These are phyloP conservation scores for Mycalesis mineus DNA, from an alignment of 2,888 invertebrate genomes.

Conservation along the genomic window DNA sequence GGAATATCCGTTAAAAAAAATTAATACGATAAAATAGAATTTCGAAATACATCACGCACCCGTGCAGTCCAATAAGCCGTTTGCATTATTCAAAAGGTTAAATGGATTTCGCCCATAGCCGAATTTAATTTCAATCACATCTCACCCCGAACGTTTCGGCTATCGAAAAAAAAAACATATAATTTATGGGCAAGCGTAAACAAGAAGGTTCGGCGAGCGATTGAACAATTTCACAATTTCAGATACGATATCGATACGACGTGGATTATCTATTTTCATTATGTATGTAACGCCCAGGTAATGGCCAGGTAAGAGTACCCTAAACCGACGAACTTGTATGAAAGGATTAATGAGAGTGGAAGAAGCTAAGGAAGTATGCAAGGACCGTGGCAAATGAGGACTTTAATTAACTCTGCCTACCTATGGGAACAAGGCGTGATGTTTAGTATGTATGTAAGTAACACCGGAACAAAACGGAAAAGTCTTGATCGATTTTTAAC, in stretches of 20 bases:
- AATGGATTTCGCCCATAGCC: conserved; percentile 57
- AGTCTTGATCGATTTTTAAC: too few species aligned
- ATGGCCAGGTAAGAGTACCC: too few species aligned
- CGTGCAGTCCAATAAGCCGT: conserved; percentile 57
- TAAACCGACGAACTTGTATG: too few species aligned
- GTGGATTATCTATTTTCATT: too few species aligned
- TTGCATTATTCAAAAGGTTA: conserved; percentile 71
- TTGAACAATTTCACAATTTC: background rate
- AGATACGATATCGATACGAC: background rate
- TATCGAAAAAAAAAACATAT: conserved; percentile 48
- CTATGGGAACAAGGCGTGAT: too few species aligned
- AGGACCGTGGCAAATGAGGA: too few species aligned
- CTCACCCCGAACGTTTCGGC: conserved; percentile 44
- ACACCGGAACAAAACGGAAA: too few species aligned
- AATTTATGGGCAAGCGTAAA: conserved; percentile 7
- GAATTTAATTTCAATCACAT: conserved; percentile 66
- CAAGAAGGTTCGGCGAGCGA: conserved; percentile 6
- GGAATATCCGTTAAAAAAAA: conserved; percentile 30
- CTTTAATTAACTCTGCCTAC: too few species aligned
- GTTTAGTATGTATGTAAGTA: too few species aligned
- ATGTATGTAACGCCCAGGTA: too few species aligned
- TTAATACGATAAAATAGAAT: conserved; percentile 44
- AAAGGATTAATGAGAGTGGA: too few species aligned
- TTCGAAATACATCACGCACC: conserved; percentile 43
- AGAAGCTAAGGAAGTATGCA: too few species aligned